These are phyloP conservation scores for Brachylomia viminalis DNA, from an alignment of 2,888 invertebrate genomes.

Conservation along the genomic window DNA sequence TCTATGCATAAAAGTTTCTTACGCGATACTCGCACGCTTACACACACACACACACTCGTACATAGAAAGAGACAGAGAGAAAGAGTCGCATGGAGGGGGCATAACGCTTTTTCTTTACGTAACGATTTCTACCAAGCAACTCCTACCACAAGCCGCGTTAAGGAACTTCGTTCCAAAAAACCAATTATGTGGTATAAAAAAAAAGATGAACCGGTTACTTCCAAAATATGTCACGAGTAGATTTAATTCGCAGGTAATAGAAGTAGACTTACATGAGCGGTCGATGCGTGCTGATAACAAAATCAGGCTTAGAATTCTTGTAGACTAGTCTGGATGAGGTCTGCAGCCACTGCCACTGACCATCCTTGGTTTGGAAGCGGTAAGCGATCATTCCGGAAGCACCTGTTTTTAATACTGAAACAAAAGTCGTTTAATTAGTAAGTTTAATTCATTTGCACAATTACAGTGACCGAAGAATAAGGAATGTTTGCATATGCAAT, in stretches of 20 bases:
- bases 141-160: background rate
- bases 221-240: background rate
- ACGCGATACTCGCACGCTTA: too few relatives aligned
- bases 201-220: background rate
- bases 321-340: constrained; percentile 98
- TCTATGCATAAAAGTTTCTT: background rate
- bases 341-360: constrained; percentile 99
- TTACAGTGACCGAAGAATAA: background rate
- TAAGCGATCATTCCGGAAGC: constrained; percentile 99
- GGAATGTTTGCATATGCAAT: background rate
- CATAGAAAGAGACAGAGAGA: background rate
- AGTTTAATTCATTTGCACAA: background rate
- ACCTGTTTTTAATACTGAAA: constrained; percentile 98
- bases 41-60: background rate
- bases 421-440: background rate
- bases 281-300: constrained; percentile 99
- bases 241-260: background rate
- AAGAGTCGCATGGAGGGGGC: background rate
- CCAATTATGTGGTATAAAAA: background rate
- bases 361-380: constrained; percentile 98
- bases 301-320: constrained; percentile 99
- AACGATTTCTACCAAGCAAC: background rate
- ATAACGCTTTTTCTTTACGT: too few relatives aligned
- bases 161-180: background rate
- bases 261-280: constrained; percentile 96